A percentile compares a stretch with the other conserved stretches of the same genome.
These are phyloP conservation scores for Priocnemis perturbator DNA, from an alignment of 2,888 invertebrate genomes.

Conservation along the genomic window DNA sequence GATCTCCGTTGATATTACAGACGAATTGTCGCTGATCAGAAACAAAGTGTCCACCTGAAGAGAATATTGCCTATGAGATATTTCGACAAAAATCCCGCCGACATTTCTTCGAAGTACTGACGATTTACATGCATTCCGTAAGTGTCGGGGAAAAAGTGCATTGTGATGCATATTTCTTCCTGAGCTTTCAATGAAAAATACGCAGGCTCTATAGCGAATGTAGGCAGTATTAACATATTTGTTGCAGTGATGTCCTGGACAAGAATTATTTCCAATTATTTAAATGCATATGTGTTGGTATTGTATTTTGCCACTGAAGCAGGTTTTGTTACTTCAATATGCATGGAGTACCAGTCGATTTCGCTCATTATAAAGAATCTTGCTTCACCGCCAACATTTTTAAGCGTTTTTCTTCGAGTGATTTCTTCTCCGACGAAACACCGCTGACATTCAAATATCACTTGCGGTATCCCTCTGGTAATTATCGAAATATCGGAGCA, in stretches of 20 bases:
- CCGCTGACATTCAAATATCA: conserved; percentile 68
- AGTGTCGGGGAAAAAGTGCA: conserved; percentile 70
- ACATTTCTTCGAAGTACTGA: background rate
- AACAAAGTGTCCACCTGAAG: conserved; percentile 72
- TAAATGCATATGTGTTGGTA: too few species aligned
- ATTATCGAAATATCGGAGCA: background rate
- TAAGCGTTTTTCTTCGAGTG: conserved; percentile 62
- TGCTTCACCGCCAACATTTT: conserved; percentile 72
- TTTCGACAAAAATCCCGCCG: background rate
- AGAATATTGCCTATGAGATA: conserved; percentile 10
- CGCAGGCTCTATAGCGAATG: conserved; percentile 73
- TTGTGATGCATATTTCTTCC: conserved; percentile 70
- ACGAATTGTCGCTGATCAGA: conserved; percentile 74
- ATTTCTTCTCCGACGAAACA: conserved; percentile 72
- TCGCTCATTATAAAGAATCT: conserved; percentile 75
- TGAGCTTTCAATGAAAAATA: conserved; percentile 70
- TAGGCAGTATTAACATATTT: conserved; percentile 63
- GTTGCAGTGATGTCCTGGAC: conserved; percentile 58
- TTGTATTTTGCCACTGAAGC: conserved; percentile 5
- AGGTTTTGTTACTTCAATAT: conserved; percentile 66
- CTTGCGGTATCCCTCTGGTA: background rate
- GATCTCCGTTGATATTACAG: conserved; percentile 71
- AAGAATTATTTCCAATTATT: conserved; percentile 6
- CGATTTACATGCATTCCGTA: conserved; percentile 67
- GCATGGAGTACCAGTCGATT: conserved; percentile 72